Conservation (phyloP, 2,113 vertebrate genomes). For the Circaetus cinerascens region DNA sequence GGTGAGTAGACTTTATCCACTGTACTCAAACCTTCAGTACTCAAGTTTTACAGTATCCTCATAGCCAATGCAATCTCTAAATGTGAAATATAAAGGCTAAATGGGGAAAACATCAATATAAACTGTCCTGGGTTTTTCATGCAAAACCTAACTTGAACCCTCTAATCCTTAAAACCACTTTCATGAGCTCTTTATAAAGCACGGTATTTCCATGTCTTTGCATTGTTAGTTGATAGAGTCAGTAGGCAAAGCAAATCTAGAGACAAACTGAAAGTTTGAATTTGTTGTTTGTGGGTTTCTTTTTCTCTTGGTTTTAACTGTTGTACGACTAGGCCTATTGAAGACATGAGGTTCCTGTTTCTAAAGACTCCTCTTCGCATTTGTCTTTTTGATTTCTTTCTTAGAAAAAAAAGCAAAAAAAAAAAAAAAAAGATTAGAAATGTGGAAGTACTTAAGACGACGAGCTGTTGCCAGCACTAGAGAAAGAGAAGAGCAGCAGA, state of each 20-base stretch:
- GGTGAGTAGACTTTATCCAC: neutral
- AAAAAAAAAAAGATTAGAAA: neutral
- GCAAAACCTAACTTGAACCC: neutral
- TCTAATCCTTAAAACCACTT: neutral
- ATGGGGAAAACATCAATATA: neutral
- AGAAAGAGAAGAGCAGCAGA: neutral
- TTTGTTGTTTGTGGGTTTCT: neutral
- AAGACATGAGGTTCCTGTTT: neutral
- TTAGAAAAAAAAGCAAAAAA: neutral
- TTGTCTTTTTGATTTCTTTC: neutral
- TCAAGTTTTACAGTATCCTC: neutral
- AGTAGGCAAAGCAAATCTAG: neutral
- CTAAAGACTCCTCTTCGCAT: neutral
- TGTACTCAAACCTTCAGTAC: neutral
- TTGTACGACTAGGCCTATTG: neutral
- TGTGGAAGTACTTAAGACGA: neutral
- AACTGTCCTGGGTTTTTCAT: neutral
- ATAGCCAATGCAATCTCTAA: neutral
- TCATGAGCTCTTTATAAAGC: neutral
- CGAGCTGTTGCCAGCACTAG: neutral
- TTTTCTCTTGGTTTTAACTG: neutral
- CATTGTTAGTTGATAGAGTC: neutral
- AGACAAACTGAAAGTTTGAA: neutral
- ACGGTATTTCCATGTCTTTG: neutral
- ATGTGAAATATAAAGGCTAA: neutral